A percentile compares a stretch with the other conserved stretches of the same genome.
Conservation (phyloP, 92 coral and sea anemone genomes). For the Meandrina meandrites region DNA sequence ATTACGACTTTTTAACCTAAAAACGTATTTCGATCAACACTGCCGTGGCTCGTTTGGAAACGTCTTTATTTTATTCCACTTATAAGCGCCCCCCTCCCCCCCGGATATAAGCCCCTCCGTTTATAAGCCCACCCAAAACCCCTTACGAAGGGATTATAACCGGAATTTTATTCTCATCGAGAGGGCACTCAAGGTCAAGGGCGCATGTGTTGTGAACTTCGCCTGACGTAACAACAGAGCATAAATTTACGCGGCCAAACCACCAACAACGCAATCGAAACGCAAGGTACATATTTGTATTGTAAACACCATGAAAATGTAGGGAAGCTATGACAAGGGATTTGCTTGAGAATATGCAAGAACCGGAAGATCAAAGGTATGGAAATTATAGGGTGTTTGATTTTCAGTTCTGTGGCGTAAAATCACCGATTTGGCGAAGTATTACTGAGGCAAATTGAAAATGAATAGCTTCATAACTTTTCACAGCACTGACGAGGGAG, state of each 20-base stretch:
- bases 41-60: too few relatives aligned
- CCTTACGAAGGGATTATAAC: too few relatives aligned
- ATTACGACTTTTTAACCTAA: too few relatives aligned
- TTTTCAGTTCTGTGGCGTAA: neutral
- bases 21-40: too few relatives aligned
- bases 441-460: neutral
- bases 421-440: neutral
- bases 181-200: neutral
- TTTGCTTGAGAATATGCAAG: slow-evolving; percentile 19
- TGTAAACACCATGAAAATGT: slow-evolving; percentile 14
- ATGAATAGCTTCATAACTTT: neutral
- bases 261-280: neutral
- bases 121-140: too few relatives aligned
- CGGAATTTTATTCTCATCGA: too few relatives aligned
- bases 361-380: slow-evolving; percentile 30
- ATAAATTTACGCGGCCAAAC: neutral
- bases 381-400: neutral
- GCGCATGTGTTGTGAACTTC: slow-evolving; percentile 9
- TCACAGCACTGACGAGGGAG: slow-evolving; percentile 10
- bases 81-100: too few relatives aligned
- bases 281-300: neutral
- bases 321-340: neutral
- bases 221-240: slow-evolving; percentile 39
- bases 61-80: too few relatives aligned
- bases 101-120: too few relatives aligned